phyloP scores from a whole-genome alignment of 1,140 invertebrate species.

The Doryteuthis pealeii region DNA sequence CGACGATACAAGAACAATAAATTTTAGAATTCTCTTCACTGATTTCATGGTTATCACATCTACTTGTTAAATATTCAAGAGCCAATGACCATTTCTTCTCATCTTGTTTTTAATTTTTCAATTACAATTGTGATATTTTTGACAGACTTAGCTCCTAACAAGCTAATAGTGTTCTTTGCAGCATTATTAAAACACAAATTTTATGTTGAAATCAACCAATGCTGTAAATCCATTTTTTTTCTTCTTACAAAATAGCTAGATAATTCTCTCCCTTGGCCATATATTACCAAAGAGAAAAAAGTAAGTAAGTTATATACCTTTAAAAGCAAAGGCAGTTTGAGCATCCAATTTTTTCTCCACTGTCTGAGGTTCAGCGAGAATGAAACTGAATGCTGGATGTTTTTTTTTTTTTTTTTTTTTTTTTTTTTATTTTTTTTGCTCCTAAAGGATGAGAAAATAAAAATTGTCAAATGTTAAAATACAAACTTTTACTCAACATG shows the following conservation, averaged over 20 bases:
- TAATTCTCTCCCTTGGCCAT: background rate
- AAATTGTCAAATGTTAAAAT: background rate
- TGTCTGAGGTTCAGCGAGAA: conserved; percentile 82
- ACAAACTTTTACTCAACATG: too few relatives aligned
- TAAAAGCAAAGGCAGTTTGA: conserved; percentile 90
- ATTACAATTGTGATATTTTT: background rate
- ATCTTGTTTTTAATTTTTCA: background rate
- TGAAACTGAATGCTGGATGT: conserved; percentile 44
- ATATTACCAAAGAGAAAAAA: background rate
- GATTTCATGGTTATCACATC: too few relatives aligned
- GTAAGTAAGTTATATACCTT: conserved; percentile 68
- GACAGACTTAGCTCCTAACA: background rate
- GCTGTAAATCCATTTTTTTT: background rate
- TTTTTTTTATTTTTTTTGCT: too few relatives aligned
- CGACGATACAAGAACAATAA: too few relatives aligned
- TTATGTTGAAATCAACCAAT: background rate
- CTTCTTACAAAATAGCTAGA: background rate
- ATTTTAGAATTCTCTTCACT: too few relatives aligned
- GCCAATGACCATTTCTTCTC: too few relatives aligned
- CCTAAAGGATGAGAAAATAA: conserved; percentile 37
- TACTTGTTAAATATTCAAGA: too few relatives aligned
- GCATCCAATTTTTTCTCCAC: conserved; percentile 74
- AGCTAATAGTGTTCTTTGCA: background rate
- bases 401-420: too few relatives aligned
- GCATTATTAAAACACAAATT: background rate